Evolutionary conservation across 2,888 invertebrate species (phyloP).

Genomic region (Stenolophus ochropezus): DNA sequence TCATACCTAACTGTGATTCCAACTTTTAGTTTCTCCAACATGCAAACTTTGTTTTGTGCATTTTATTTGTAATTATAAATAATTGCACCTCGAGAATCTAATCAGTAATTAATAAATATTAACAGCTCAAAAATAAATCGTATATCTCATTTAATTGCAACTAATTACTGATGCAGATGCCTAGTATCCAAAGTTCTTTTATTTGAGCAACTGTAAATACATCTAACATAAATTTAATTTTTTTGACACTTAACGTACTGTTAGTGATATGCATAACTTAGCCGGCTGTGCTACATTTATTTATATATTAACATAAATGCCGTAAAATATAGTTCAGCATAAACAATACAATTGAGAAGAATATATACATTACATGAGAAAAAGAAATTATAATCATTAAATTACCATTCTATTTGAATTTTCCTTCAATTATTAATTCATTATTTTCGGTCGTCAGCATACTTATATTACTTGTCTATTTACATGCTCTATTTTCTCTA

Average conservation of each 20-base stretch:
- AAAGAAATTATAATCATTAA: not conserved
- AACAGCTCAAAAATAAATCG: not conserved
- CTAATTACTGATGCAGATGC: constrained; percentile 3
- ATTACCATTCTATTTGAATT: too few species aligned
- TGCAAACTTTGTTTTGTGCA: not conserved
- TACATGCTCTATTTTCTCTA: too few species aligned
- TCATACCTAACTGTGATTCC: constrained; percentile 8
- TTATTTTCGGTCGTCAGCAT: too few species aligned
- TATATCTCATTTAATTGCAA: not conserved
- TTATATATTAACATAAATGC: not conserved
- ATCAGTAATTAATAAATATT: not conserved
- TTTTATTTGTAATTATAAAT: constrained; percentile 1
- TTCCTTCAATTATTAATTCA: too few species aligned
- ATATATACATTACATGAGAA: not conserved
- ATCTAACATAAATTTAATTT: not conserved
- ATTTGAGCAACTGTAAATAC: not conserved
- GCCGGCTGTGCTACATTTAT: not conserved
- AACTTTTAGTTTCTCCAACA: not conserved
- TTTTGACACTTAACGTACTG: not conserved
- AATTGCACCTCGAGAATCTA: not conserved
- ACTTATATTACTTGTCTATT: too few species aligned
- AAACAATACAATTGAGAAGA: not conserved
- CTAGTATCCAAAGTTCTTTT: not conserved
- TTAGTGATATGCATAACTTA: not conserved
- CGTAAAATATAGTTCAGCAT: not conserved